A percentile compares a stretch with the other conserved stretches of the same genome.
These are phyloP conservation scores for Meandrina meandrites DNA, from an alignment of 92 coral and sea anemone genomes.

Conservation along the genomic window DNA sequence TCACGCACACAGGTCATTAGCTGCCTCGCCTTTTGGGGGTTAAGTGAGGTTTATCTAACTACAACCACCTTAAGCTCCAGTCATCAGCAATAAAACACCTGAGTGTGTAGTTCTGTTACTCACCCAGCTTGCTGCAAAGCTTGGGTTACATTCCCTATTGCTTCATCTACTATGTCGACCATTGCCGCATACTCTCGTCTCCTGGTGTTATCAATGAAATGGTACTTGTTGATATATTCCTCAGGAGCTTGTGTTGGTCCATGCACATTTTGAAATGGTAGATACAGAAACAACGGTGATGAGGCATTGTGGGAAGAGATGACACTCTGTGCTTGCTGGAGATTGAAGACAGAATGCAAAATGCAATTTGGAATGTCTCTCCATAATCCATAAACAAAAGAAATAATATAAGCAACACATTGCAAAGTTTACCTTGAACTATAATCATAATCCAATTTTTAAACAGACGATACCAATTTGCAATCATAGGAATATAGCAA, in stretches of 20 bases:
- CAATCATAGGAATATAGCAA: no score
- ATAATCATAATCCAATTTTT: no score
- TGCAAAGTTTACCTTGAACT: no score
- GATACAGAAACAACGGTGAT: conserved; percentile 48
- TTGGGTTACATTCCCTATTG: conserved; percentile 53
- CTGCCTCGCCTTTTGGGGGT: no score
- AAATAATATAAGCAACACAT: no score
- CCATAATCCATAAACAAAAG: no score
- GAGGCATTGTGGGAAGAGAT: conserved; percentile 46
- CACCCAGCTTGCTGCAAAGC: conserved; percentile 47
- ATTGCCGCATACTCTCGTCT: conserved; percentile 54
- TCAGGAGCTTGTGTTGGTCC: conserved; percentile 53
- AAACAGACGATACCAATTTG: no score
- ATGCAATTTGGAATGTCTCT: no score
- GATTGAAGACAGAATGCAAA: not conserved
- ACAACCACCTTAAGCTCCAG: no score
- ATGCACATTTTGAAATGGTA: conserved; percentile 60
- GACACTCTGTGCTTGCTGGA: conserved; percentile 44
- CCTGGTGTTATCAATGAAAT: conserved; percentile 33
- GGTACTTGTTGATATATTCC: conserved; percentile 48
- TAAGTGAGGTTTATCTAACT: no score
- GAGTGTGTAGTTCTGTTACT: not conserved
- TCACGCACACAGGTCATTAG: no score
- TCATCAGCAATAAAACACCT: no score
- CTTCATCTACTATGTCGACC: conserved; percentile 66